Conservation (phyloP, 2,888 invertebrate genomes). For the Drosophila rellima region DNA sequence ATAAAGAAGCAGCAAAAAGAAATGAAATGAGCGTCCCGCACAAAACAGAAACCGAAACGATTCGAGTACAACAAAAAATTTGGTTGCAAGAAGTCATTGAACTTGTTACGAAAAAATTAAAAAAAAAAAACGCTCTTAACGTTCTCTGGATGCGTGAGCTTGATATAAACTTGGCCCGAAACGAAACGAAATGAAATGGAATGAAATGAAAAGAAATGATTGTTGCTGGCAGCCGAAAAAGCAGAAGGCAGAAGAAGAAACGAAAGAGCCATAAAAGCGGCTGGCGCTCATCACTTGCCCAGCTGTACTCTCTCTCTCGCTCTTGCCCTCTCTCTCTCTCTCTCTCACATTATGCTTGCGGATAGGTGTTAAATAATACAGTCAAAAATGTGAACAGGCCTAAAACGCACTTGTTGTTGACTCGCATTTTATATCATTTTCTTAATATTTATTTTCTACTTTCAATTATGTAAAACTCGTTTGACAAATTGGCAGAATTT, state of each 20-base stretch:
- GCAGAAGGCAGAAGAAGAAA: constrained; percentile 40
- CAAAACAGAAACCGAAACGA: constrained; percentile 64
- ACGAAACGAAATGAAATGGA: constrained; percentile 70
- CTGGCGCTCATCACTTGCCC: constrained; percentile 56
- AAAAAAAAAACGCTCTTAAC: constrained; percentile 38
- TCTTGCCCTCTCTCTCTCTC: not conserved
- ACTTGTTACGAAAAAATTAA: constrained; percentile 79
- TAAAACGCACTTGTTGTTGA: constrained; percentile 66
- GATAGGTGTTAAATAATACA: constrained; percentile 71
- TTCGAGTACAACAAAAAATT: constrained; percentile 50
- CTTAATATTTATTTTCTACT: constrained; percentile 62
- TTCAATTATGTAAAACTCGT: constrained; percentile 72
- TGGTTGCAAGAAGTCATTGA: constrained; percentile 83
- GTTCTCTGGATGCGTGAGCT: constrained; percentile 71
- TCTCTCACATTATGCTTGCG: constrained; percentile 24
- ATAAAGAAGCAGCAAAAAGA: constrained; percentile 20
- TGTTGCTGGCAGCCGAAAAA: constrained; percentile 18
- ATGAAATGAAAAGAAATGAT: constrained; percentile 63
- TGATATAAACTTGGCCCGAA: constrained; percentile 75
- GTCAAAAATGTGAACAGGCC: constrained; percentile 46
- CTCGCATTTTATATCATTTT: constrained; percentile 25
- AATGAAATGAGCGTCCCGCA: constrained; percentile 42
- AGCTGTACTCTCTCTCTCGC: constrained; percentile 26
- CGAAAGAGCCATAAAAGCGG: constrained; percentile 58
- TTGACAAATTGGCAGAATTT: constrained; percentile 34